A percentile compares a stretch with the other conserved stretches of the same genome.
phyloP scores from a whole-genome alignment of 2,797 vertebrate genomes.

The Lepus oiostolus region DNA sequence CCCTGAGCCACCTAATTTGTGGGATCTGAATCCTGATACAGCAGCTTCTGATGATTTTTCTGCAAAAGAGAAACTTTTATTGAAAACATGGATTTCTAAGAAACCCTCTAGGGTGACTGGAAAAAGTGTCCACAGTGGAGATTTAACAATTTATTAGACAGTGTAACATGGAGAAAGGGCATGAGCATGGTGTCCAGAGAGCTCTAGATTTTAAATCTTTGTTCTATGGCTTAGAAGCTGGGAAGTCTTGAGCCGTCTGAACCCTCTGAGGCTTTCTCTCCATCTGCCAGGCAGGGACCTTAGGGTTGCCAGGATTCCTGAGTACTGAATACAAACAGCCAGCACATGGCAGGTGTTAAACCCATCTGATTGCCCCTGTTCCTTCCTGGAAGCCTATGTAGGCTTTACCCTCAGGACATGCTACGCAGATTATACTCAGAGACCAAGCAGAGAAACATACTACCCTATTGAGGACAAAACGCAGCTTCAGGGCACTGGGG shows the following conservation, averaged over 20 bases:
- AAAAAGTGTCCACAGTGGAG: no score
- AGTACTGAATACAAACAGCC: background rate
- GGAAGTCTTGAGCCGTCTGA: background rate
- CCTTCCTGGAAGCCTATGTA: rapidly evolving
- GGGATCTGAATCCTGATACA: background rate
- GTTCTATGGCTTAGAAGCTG: background rate
- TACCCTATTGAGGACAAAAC: rapidly evolving
- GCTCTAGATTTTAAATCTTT: background rate
- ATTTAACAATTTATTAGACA: background rate
- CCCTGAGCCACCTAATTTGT: background rate
- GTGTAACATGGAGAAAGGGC: background rate
- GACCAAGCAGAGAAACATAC: background rate
- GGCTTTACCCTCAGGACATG: background rate
- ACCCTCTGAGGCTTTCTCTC: background rate
- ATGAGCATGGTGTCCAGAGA: background rate
- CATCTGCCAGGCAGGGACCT: background rate
- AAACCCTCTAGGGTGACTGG: background rate
- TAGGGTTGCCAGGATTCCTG: background rate
- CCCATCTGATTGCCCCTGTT: background rate
- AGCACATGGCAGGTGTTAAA: rapidly evolving
- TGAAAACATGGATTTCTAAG: background rate
- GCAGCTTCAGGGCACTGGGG: background rate
- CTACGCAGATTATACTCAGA: background rate
- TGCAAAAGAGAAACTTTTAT: background rate
- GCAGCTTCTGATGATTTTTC: background rate